These are phyloP conservation scores for Gymnocypris eckloni DNA, from an alignment of 2,797 vertebrate species.

Conservation along the genomic window DNA sequence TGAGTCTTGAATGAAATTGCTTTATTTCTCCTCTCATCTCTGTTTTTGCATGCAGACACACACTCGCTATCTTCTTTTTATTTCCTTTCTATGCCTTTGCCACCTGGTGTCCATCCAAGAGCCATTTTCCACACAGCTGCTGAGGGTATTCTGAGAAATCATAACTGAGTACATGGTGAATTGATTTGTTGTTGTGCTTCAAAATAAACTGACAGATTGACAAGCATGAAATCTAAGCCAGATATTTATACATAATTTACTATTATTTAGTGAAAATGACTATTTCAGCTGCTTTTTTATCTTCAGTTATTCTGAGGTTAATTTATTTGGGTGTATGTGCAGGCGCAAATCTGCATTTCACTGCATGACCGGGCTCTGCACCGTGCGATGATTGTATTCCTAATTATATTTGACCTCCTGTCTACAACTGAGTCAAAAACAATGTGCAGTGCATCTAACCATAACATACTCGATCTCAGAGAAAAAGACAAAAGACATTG, in stretches of 20 bases:
- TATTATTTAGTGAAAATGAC: constrained; percentile 11
- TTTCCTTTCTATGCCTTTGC: constrained; percentile 53
- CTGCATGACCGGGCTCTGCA: neutral
- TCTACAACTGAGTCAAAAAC: constrained; percentile 45
- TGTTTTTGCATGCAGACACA: constrained; percentile 7
- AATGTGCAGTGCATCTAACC: constrained; percentile 38
- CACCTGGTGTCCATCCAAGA: constrained; percentile 58
- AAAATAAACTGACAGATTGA: constrained; percentile 47
- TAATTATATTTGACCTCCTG: constrained; percentile 57
- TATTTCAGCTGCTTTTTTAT: neutral
- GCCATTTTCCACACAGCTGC: constrained; percentile 58
- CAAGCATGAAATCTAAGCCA: constrained; percentile 45
- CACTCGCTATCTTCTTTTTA: constrained; percentile 37
- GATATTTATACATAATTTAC: constrained; percentile 20
- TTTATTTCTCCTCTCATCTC: constrained; percentile 27
- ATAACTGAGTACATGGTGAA: constrained; percentile 56
- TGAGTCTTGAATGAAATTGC: neutral
- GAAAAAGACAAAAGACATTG: constrained; percentile 38
- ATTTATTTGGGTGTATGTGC: neutral
- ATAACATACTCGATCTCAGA: constrained; percentile 48
- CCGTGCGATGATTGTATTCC: constrained; percentile 42
- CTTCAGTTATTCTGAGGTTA: neutral
- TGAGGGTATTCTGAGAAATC: constrained; percentile 55
- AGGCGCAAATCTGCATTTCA: neutral
- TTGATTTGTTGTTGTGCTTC: constrained; percentile 49